These are phyloP conservation scores for Otus sunia DNA, from an alignment of 2,113 vertebrate genomes.

Conservation along the genomic window DNA sequence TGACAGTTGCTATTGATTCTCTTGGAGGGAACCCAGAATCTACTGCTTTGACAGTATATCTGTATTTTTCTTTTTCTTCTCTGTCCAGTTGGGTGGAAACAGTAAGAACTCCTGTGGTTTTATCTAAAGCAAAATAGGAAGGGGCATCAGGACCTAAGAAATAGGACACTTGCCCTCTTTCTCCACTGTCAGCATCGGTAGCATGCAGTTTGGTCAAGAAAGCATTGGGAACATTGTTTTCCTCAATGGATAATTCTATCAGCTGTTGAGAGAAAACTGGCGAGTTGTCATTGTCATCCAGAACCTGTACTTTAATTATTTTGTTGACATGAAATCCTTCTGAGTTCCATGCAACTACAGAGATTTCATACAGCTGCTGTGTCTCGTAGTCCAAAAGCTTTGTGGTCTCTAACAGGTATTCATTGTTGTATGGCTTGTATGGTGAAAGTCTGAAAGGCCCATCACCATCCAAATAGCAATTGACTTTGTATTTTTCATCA, in stretches of 20 bases:
- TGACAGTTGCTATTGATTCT: constrained; percentile 90
- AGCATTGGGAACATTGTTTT: constrained; percentile 90
- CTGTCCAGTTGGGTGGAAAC: constrained; percentile 89
- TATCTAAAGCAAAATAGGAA: constrained; percentile 87
- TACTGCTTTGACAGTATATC: constrained; percentile 90
- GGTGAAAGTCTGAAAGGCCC: constrained; percentile 90
- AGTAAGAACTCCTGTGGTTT: constrained; percentile 85
- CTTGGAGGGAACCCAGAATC: constrained; percentile 88
- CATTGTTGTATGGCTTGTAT: constrained; percentile 87
- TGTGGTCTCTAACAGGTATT: constrained; percentile 92
- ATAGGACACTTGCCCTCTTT: constrained; percentile 86
- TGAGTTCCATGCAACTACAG: constrained; percentile 82
- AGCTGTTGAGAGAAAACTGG: constrained; percentile 88
- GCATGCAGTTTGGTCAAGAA: constrained; percentile 89
- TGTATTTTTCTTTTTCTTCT: constrained; percentile 94
- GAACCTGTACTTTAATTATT: constrained; percentile 83
- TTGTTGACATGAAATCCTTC: constrained; percentile 81
- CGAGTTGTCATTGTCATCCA: constrained; percentile 95
- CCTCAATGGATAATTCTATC: constrained; percentile 89
- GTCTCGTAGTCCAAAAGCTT: constrained; percentile 89
- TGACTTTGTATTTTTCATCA: constrained; percentile 80
- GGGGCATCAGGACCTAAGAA: constrained; percentile 90
- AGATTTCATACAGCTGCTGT: constrained; percentile 85
- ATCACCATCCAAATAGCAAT: constrained; percentile 85
- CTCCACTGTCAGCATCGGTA: constrained; percentile 88